These are phyloP conservation scores for Esox niger DNA, from an alignment of 2,113 vertebrate genomes.

Conservation along the genomic window DNA sequence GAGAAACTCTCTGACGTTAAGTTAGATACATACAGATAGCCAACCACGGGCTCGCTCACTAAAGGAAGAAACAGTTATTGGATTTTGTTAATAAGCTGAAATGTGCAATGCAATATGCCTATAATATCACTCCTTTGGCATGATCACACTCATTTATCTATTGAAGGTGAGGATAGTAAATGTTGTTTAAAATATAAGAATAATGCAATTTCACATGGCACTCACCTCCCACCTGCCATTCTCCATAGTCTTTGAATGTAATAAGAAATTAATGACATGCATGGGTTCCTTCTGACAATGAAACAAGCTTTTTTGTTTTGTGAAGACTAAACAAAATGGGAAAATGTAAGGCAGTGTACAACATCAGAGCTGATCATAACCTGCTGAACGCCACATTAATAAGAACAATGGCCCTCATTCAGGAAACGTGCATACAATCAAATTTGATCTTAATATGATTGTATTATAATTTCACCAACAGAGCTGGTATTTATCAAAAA, in stretches of 20 bases:
- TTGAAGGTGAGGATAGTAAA: background rate
- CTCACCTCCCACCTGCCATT: slow-evolving; percentile 43
- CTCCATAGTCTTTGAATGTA: slow-evolving; percentile 25
- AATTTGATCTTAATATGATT: too few relatives aligned
- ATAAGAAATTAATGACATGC: slow-evolving; percentile 42
- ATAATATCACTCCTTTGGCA: background rate
- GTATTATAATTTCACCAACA: too few relatives aligned
- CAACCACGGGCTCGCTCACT: slow-evolving; percentile 81
- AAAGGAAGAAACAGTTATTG: slow-evolving; percentile 74
- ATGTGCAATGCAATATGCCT: slow-evolving; percentile 14
- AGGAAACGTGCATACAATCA: too few relatives aligned
- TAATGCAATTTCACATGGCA: slow-evolving; percentile 13
- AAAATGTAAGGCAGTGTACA: background rate
- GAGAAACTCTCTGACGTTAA: slow-evolving; percentile 88
- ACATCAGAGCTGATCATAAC: background rate
- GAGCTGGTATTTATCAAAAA: too few relatives aligned
- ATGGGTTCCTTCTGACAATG: background rate
- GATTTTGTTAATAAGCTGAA: slow-evolving; percentile 31
- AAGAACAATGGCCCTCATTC: too few relatives aligned
- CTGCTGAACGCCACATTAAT: background rate
- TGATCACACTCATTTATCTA: background rate
- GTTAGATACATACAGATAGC: slow-evolving; percentile 80
- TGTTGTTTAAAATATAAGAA: background rate
- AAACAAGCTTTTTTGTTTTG: background rate
- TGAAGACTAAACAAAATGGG: background rate